Percentiles rank a stretch among this genome's conserved stretches.
Evolutionary conservation across 2,113 vertebrate genomes (phyloP).

Genomic region (Arothron firmamentum): DNA sequence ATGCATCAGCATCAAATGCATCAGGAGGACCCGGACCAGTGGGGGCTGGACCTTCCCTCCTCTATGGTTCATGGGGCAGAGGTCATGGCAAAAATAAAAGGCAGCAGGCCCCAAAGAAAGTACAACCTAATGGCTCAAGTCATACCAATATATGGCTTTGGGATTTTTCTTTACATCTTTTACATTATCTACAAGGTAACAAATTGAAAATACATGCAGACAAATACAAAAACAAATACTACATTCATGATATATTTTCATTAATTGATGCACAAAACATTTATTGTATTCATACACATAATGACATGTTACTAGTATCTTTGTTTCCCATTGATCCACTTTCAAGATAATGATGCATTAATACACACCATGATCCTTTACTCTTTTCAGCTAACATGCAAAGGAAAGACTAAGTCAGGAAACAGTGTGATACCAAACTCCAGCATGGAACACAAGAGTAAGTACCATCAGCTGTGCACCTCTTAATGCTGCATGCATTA

Average conservation of each 20-base stretch:
- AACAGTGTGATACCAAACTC: constrained; percentile 3
- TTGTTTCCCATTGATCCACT: background rate
- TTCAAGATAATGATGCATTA: background rate
- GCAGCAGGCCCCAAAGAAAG: constrained; percentile 61
- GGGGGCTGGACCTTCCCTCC: constrained; percentile 63
- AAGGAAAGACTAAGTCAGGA: constrained; percentile 63
- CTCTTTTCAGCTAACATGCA: constrained; percentile 80
- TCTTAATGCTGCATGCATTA: background rate
- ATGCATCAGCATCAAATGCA: constrained; percentile 60
- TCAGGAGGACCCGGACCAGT: constrained; percentile 57
- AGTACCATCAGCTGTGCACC: background rate
- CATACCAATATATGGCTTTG: constrained; percentile 94
- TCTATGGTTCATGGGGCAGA: constrained; percentile 78
- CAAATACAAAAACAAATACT: background rate
- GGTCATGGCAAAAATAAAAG: constrained; percentile 79
- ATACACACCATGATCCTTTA: background rate
- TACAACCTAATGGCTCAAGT: constrained; percentile 87
- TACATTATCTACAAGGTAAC: constrained; percentile 93
- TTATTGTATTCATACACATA: background rate
- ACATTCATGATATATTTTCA: background rate
- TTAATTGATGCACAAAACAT: background rate
- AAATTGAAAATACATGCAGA: background rate
- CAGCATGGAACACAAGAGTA: background rate
- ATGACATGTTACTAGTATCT: background rate
- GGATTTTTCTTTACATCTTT: constrained; percentile 91